Conservation (phyloP, 2,888 invertebrate genomes). For the Hydrotaea cyrtoneurina region DNA sequence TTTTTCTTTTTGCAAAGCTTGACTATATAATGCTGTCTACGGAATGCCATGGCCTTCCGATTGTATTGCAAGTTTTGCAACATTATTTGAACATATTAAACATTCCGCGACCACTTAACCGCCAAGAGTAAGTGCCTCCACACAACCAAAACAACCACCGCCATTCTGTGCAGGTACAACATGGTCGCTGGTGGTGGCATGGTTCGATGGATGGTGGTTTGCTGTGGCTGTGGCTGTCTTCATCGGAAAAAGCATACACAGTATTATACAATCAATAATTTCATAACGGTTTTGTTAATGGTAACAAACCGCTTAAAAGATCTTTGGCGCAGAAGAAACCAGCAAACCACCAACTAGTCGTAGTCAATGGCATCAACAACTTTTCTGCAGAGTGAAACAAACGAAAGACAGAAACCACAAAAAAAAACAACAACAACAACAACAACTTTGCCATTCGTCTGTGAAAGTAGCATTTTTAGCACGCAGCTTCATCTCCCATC, state of each 20-base stretch:
- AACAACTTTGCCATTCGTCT: slow-evolving; percentile 41
- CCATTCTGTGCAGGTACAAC: not conserved
- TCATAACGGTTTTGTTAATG: slow-evolving; percentile 68
- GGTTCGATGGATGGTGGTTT: not conserved
- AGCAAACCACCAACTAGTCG: slow-evolving; percentile 4
- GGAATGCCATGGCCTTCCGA: not conserved
- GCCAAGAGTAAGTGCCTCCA: not conserved
- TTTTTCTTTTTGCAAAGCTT: not conserved
- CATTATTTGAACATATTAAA: slow-evolving; percentile 9
- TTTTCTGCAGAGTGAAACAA: not conserved
- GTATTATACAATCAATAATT: slow-evolving; percentile 70
- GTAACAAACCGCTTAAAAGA: slow-evolving; percentile 49
- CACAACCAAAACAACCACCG: not conserved
- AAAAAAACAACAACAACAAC: too few species aligned
- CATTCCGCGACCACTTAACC: not conserved
- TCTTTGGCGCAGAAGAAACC: not conserved
- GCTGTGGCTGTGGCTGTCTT: not conserved
- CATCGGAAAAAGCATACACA: not conserved
- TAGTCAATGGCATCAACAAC: not conserved
- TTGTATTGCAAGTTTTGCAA: not conserved
- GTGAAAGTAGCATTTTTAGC: slow-evolving; percentile 45
- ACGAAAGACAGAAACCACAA: not conserved
- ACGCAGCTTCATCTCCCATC: not conserved
- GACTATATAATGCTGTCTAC: not conserved
- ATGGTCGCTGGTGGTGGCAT: not conserved